Evolutionary conservation across 2,113 vertebrate genomes (phyloP).

Genomic region (Bos taurus): ARS-UCD2.0 NC_037330.1:35883001-35883500

Average conservation of each 20-base stretch:
- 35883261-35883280: background rate
- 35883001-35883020: background rate
- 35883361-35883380: background rate
- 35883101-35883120: background rate
- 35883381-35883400: background rate
- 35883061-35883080: background rate
- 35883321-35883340: background rate
- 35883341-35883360: background rate
- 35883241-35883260: background rate
- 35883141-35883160: background rate
- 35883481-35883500: conserved; percentile 5
- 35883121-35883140: background rate
- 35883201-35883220: background rate
- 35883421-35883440: background rate
- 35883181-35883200: background rate
- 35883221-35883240: background rate
- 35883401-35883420: background rate
- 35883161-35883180: background rate
- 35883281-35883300: background rate
- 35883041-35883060: background rate
- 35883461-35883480: background rate
- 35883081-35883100: background rate
- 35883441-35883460: background rate
- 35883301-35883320: background rate
- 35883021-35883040: background rate